Percentiles rank a stretch among this genome's conserved stretches.
Evolutionary conservation across 2,113 vertebrate species (phyloP).

Genomic region (Corythaeola cristata): DNA sequence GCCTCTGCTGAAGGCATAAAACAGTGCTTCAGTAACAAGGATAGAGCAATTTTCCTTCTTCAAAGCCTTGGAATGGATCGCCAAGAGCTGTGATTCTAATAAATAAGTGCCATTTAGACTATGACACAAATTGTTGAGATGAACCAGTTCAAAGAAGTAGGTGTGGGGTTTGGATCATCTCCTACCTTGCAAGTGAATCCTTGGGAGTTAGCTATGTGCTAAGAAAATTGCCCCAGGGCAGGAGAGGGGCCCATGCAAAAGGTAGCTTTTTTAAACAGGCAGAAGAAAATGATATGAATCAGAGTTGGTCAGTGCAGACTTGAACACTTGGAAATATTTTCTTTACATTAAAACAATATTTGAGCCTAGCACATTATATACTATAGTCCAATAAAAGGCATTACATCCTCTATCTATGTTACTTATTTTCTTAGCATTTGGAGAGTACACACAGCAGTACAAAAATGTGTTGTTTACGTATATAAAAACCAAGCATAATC

Average conservation of each 20-base stretch:
- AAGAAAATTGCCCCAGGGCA: background rate
- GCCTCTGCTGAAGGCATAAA: background rate
- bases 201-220: background rate
- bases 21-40: background rate
- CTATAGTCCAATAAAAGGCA: background rate
- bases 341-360: background rate
- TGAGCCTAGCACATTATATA: background rate
- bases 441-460: background rate
- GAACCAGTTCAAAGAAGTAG: background rate
- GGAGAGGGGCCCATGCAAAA: background rate
- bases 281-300: background rate
- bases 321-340: background rate
- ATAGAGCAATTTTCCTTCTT: background rate
- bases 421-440: background rate
- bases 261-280: background rate
- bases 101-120: background rate
- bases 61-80: background rate
- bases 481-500: background rate
- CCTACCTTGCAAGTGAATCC: background rate
- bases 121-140: background rate
- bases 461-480: background rate
- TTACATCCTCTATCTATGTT: background rate
- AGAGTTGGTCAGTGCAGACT: background rate
- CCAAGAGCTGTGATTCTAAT: background rate
- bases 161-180: background rate